A percentile compares a stretch with the other conserved stretches of the same genome.
phyloP scores from a whole-genome alignment of 2,797 vertebrate genomes.

The Cyclopterus lumpus region DNA sequence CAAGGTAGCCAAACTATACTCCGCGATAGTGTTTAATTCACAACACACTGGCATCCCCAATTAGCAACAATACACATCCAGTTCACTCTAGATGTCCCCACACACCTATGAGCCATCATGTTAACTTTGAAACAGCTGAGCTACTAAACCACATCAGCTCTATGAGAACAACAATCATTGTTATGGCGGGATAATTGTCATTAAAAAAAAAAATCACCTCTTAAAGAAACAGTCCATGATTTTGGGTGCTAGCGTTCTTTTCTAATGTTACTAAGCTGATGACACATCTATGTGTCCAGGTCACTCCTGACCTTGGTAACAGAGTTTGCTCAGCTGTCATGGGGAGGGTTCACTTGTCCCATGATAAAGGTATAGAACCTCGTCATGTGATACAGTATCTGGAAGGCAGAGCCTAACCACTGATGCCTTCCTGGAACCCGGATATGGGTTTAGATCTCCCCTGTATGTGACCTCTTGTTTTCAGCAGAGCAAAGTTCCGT shows the following conservation, averaged over 20 bases:
- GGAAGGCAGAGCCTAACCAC: neutral
- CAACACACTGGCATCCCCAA: conserved; percentile 1
- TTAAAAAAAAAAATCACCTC: neutral
- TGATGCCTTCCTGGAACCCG: neutral
- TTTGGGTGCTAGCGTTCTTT: conserved; percentile 7
- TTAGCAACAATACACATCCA: conserved; percentile 8
- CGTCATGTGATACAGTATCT: neutral
- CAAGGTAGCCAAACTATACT: conserved; percentile 1
- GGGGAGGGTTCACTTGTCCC: neutral
- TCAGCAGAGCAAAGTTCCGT: neutral
- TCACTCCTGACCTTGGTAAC: neutral
- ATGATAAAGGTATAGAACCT: neutral
- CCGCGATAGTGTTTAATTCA: conserved; percentile 1
- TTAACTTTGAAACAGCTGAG: conserved; percentile 21
- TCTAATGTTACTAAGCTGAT: neutral
- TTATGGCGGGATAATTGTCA: neutral
- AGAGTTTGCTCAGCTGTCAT: conserved; percentile 1
- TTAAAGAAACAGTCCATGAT: conserved; percentile 15
- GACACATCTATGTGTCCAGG: neutral
- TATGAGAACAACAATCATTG: conserved; percentile 17
- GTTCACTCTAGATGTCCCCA: conserved; percentile 13
- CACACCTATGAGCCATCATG: neutral
- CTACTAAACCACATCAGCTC: conserved; percentile 25
- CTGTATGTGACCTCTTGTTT: neutral
- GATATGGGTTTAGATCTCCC: neutral